Base-by-base conservation (phyloP, 2,113 vertebrate genomes). In the Addax nasomaculatus region DNA sequence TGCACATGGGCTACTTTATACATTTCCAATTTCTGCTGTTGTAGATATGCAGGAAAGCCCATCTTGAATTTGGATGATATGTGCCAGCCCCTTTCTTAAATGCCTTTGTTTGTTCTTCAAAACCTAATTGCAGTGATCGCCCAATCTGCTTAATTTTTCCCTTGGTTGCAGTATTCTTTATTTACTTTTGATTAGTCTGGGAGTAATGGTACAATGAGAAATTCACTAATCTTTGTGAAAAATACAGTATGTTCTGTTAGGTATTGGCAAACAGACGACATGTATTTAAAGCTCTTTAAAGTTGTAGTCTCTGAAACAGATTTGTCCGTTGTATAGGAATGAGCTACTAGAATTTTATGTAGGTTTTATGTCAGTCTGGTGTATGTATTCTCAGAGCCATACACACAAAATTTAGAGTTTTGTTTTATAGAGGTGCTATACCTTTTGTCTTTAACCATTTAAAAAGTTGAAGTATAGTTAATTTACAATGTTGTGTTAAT, bases 141-240 rank as follows among this genome's bases (percentile, higher is more conserved):
- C 29, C 45, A 73, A 0, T 84, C 45, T 91, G 19, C 76, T 95
- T 81, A 47, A 45, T 92, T 96, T 96, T 95, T 94, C 73, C 95
- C 27, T 78, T 92, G 62, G 76, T 78, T 84, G 21, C 45, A 64
- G 1, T 90, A 47, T 86, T 60, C 45, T 94, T 93, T 94, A 80
- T 94, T 97, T 94, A 53, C 93, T 76, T 95, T 64, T 87, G 45
- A 60, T 96, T 76, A 64, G 85, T 97, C 92, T 45, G 67, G 33
- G 60, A 51, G n/a, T 67, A 14, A 87, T 92, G 87, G 70, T 83
- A 30, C 60, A 85, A 76, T 95, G 70, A 62, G 36, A 97, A 90
- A 58, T 96, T 96, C 11, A 33, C 95, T 96, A 85, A 90, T 81
- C 29, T 90, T 88, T 90, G 49, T 96, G 92, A 84, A 93, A 92